Evolutionary conservation across 1,140 invertebrate genomes (phyloP).

Genomic region (Drosophila pectinifera): DNA sequence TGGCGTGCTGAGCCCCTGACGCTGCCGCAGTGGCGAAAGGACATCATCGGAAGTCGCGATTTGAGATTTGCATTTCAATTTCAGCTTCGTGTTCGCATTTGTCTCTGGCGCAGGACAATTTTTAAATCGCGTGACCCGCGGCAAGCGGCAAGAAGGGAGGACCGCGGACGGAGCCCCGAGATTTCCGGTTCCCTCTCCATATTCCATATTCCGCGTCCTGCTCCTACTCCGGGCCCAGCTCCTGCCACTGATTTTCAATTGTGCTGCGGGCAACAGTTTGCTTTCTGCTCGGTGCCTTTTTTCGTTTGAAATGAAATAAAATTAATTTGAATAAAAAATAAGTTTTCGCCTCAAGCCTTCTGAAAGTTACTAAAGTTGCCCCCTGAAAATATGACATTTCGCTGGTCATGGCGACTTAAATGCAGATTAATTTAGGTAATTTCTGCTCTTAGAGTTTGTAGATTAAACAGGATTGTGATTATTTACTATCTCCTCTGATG

Average conservation of each 20-base stretch:
- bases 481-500: too few relatives aligned
- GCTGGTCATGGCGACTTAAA: not conserved
- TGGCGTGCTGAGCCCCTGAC: conserved; percentile 34
- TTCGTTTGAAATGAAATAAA: conserved; percentile 32
- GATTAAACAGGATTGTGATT: too few relatives aligned
- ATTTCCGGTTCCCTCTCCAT: conserved; percentile 11
- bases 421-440: conserved; percentile 1
- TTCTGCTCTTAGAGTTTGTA: too few relatives aligned
- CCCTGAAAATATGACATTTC: conserved; percentile 1
- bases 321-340: conserved; percentile 44
- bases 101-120: conserved; percentile 44
- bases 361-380: not conserved
- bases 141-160: conserved; percentile 31
- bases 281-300: conserved; percentile 19
- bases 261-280: conserved; percentile 51
- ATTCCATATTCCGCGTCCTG: conserved; percentile 13
- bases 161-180: conserved; percentile 3
- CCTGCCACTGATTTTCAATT: conserved; percentile 47
- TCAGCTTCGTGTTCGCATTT: conserved; percentile 49
- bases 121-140: conserved; percentile 62
- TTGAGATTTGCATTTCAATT: conserved; percentile 77
- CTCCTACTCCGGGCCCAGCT: conserved; percentile 8
- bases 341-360: conserved; percentile 25
- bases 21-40: conserved; percentile 5
- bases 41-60: conserved; percentile 40